Percentiles rank a stretch among this genome's conserved stretches.
phyloP scores from a whole-genome alignment of 1,140 invertebrate species.

The Drosophila cardini region DNA sequence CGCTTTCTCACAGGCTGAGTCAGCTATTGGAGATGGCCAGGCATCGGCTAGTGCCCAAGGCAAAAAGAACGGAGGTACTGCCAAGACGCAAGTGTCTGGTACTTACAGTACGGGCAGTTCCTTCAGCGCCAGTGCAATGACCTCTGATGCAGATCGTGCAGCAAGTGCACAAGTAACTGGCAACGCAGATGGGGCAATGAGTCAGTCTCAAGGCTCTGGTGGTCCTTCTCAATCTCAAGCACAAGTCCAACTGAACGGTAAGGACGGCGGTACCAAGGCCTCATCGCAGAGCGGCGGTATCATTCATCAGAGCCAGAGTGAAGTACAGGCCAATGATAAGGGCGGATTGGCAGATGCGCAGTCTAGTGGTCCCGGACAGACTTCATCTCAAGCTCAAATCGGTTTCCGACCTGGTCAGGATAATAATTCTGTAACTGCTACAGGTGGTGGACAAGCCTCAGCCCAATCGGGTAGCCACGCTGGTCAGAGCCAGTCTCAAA shows the following conservation, averaged over 20 bases:
- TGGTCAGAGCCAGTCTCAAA: slow-evolving; percentile 92
- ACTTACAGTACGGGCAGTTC: slow-evolving; percentile 90
- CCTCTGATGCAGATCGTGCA: slow-evolving; percentile 89
- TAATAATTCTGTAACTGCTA: slow-evolving; percentile 83
- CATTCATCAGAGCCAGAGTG: slow-evolving; percentile 88
- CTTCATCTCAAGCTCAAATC: slow-evolving; percentile 93
- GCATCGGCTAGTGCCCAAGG: slow-evolving; percentile 91
- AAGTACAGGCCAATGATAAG: slow-evolving; percentile 87
- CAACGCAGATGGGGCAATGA: slow-evolving; percentile 90
- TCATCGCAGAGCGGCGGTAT: slow-evolving; percentile 90
- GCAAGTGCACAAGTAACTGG: slow-evolving; percentile 90
- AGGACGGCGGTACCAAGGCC: slow-evolving; percentile 90
- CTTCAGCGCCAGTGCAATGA: slow-evolving; percentile 92
- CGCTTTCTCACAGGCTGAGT: slow-evolving; percentile 91
- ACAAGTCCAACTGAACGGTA: slow-evolving; percentile 89
- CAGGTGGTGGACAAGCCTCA: slow-evolving; percentile 90
- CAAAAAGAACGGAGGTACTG: slow-evolving; percentile 88
- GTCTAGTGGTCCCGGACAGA: slow-evolving; percentile 92
- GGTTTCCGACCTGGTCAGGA: slow-evolving; percentile 91
- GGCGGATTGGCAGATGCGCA: slow-evolving; percentile 93
- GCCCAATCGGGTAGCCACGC: slow-evolving; percentile 90
- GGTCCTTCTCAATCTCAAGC: slow-evolving; percentile 91
- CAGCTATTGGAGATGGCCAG: slow-evolving; percentile 89
- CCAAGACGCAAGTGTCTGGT: slow-evolving; percentile 92
- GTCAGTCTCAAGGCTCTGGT: slow-evolving; percentile 90